phyloP scores from a whole-genome alignment of 2,888 invertebrate species.

The Lasioglossum lativentre region DNA sequence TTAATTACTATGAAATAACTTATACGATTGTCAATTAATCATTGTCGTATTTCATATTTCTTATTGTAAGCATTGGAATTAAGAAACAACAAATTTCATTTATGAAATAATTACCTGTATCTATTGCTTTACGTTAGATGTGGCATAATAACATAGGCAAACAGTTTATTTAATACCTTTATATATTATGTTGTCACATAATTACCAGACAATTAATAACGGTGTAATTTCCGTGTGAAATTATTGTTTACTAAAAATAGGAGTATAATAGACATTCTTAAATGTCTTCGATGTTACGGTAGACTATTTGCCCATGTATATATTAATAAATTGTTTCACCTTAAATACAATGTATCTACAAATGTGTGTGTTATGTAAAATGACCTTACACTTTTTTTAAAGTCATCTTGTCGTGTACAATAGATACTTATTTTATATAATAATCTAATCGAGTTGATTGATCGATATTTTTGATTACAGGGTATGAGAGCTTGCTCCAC shows the following conservation, averaged over 20 bases:
- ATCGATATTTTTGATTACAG: background rate
- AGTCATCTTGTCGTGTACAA: background rate
- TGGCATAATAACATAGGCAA: background rate
- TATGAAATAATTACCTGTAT: background rate
- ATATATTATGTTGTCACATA: background rate
- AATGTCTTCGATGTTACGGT: background rate
- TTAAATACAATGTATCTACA: background rate
- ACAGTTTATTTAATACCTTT: background rate
- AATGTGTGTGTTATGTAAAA: background rate
- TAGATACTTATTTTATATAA: background rate
- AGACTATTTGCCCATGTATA: background rate
- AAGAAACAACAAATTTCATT: background rate
- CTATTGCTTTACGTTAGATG: background rate
- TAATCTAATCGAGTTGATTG: background rate
- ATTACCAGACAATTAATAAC: background rate
- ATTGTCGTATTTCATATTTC: background rate
- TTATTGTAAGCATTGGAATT: background rate
- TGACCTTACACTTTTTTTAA: background rate
- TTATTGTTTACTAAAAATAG: background rate
- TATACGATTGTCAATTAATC: background rate
- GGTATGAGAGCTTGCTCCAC: background rate
- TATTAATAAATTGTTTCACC: background rate
- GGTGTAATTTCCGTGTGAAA: background rate
- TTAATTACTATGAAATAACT: background rate
- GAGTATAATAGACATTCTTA: slow-evolving; percentile 8